Evolutionary conservation across 2,888 invertebrate species (phyloP).

Genomic region (Trichogramma evanescens): DNA sequence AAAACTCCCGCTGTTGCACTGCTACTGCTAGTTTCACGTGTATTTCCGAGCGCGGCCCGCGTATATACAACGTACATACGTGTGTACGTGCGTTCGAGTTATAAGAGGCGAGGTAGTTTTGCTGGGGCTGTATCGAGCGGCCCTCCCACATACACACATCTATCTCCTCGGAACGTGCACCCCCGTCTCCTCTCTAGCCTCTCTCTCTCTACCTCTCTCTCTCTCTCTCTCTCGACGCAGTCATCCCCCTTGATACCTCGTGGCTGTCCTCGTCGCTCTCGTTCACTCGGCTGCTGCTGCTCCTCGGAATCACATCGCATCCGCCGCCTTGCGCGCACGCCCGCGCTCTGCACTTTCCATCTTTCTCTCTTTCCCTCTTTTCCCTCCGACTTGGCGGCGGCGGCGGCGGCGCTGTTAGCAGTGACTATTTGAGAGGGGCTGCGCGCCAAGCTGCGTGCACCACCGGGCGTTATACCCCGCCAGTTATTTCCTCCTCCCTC

Average conservation of each 20-base stretch:
- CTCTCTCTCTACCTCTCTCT: conserved; percentile 10
- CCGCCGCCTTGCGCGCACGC: conserved; percentile 22
- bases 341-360: conserved; percentile 19
- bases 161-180: conserved; percentile 43
- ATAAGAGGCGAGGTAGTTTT: conserved; percentile 38
- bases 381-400: conserved; percentile 42
- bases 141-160: conserved; percentile 48
- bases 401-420: too few species aligned
- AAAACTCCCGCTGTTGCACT: conserved; percentile 46
- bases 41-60: conserved; percentile 21
- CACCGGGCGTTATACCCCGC: conserved; percentile 24
- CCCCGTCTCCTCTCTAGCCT: conserved; percentile 23
- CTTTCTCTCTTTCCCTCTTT: conserved; percentile 40
- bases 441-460: conserved; percentile 24
- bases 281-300: conserved; percentile 14
- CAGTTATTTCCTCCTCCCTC: conserved; percentile 25
- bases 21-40: conserved; percentile 38
- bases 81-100: neutral
- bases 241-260: conserved; percentile 3
- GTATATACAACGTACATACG: conserved; percentile 21
- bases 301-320: neutral
- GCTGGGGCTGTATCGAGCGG: conserved; percentile 49
- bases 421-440: too few species aligned
- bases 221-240: conserved; percentile 24
- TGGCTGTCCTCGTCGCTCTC: conserved; percentile 12